These are phyloP conservation scores for Carapus acus DNA, from an alignment of 2,797 vertebrate species.

Conservation along the genomic window DNA sequence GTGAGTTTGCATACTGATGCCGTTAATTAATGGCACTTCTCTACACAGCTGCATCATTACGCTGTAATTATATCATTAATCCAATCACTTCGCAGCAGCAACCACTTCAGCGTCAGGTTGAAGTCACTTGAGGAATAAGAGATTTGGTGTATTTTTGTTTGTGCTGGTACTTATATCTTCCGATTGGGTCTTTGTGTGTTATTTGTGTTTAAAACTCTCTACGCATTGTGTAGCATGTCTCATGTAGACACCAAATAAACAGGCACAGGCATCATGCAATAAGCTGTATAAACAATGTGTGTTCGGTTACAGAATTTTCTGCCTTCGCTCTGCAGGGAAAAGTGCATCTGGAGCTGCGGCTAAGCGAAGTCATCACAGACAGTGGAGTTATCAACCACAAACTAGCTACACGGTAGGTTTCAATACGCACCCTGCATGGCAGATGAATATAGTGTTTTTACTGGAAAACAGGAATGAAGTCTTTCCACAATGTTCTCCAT, in stretches of 20 bases:
- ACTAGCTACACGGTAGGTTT: slow-evolving; percentile 87
- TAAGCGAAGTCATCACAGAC: slow-evolving; percentile 98
- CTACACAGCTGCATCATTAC: slow-evolving; percentile 58
- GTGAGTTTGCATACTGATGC: slow-evolving; percentile 72
- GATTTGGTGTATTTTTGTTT: neutral
- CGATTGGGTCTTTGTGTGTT: too few relatives aligned
- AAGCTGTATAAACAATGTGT: too few relatives aligned
- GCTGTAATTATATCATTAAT: slow-evolving; percentile 64
- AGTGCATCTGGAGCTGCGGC: slow-evolving; percentile 92
- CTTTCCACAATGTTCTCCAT: too few relatives aligned
- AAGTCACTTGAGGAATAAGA: slow-evolving; percentile 18
- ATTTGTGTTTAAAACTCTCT: neutral
- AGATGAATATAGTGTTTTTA: too few relatives aligned
- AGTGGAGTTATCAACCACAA: slow-evolving; percentile 90
- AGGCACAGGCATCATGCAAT: too few relatives aligned
- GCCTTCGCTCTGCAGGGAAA: slow-evolving; percentile 79
- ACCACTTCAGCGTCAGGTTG: slow-evolving; percentile 47
- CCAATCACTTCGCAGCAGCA: slow-evolving; percentile 51
- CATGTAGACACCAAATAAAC: neutral
- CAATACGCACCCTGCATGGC: slow-evolving; percentile 4
- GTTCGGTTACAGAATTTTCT: neutral
- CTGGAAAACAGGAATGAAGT: too few relatives aligned
- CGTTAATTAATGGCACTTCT: slow-evolving; percentile 66
- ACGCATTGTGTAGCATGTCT: neutral
- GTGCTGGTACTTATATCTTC: too few relatives aligned